Evolutionary conservation across 2,888 invertebrate species (phyloP), one percentile per base, ranked within the genome.

Genomic region (Sylvicola cinctus): DNA sequence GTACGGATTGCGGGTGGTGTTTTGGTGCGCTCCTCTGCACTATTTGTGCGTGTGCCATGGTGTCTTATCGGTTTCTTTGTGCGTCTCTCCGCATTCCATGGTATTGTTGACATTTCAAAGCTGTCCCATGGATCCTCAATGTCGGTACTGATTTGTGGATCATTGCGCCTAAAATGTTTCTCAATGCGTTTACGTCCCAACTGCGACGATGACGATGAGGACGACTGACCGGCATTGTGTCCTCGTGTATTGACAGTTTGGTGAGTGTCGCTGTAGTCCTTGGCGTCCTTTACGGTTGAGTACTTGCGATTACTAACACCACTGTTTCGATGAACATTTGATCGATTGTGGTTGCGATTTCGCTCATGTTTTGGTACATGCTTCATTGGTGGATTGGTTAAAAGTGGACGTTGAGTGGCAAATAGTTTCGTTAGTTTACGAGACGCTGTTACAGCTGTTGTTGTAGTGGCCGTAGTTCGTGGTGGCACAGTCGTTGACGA

Each of bases 381-480:
- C 20, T 20, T 20, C 4, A 8, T 49, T 45, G 36, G 43, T 40
- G 31, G 41, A 33, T 20, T 20, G 20, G 20, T 20, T 8, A 20
- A 4, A 4, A 20, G 5, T 20, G 20, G 20, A 20, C 20, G 20
- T 6, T 20, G 20, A 6, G 20, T 20, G 20, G 8, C 20, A 8
- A 6, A 28, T 33, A 4, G 38, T 33, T 4, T 29, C 35, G 14
- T 36, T n/a, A 31, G 8, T 8, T 20, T 37, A 15, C 34, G 4
- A 4, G 20, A 6, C 20, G 20, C 8, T 20, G 20, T 20, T 20
- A 8, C 5, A 4, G 20, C 8, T 20, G 20, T 20, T 20, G 20
- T 20, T 20, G 20, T 20, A 8, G 20, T 8, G 4, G 20, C 8
- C 5, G 20, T 20, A 8, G 20, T 20, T 4, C 4, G 4, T 20